Evolutionary conservation across 2,113 vertebrate species (phyloP).

Genomic region (Xiphophorus couchianus): DNA sequence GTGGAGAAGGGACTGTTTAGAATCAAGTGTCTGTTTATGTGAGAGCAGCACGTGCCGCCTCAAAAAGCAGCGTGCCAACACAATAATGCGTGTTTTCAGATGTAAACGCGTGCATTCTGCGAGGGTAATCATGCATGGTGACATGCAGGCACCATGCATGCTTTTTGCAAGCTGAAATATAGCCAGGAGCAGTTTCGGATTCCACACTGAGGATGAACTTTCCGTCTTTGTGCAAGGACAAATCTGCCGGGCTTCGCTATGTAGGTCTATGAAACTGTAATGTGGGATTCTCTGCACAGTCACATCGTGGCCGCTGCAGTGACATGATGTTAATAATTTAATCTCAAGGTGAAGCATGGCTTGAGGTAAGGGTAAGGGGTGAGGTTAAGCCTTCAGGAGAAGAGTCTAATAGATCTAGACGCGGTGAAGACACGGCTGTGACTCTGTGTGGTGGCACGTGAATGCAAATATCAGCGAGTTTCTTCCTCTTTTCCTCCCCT

Average conservation of each 20-base stretch:
- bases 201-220: not conserved
- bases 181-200: not conserved
- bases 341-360: not conserved
- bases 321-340: not conserved
- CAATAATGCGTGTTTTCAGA: conserved; percentile 1
- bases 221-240: not conserved
- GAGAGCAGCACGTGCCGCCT: conserved; percentile 49
- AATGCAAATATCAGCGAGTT: conserved; percentile 24
- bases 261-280: not conserved
- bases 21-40: conserved; percentile 24
- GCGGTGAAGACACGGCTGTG: not conserved
- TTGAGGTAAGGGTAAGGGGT: not conserved
- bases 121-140: not conserved
- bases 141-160: not conserved
- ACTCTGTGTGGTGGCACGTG: conserved; percentile 22
- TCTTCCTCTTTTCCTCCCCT: conserved; percentile 20
- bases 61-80: conserved; percentile 33
- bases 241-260: not conserved
- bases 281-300: not conserved
- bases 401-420: not conserved
- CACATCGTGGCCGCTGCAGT: not conserved
- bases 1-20: conserved; percentile 40
- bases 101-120: not conserved
- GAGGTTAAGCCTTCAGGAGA: not conserved
- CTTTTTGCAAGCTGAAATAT: not conserved